Conservation (phyloP, 2,888 invertebrate species). For the Petrolisthes manimaculis region DNA sequence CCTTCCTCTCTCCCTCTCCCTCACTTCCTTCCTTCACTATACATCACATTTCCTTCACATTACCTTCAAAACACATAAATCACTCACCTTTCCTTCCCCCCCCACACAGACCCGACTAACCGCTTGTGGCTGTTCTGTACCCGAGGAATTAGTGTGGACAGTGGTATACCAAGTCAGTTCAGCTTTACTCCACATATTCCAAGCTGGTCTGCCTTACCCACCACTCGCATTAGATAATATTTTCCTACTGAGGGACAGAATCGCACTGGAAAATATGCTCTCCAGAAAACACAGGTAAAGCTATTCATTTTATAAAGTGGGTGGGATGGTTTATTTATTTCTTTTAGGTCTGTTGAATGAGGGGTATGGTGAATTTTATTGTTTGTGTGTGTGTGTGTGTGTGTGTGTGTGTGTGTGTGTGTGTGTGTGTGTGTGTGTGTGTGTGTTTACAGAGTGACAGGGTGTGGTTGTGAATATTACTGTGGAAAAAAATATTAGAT, state of each 20-base stretch:
- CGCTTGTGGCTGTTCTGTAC: conserved; percentile 43
- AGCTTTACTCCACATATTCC: conserved; percentile 47
- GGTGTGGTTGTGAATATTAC: background rate
- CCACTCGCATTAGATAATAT: conserved; percentile 59
- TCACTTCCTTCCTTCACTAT: too few species aligned
- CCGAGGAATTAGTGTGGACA: conserved; percentile 60
- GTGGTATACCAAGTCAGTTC: conserved; percentile 55
- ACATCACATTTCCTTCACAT: too few species aligned
- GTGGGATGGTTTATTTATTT: too few species aligned
- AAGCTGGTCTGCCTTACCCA: conserved; percentile 43
- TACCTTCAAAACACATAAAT: too few species aligned
- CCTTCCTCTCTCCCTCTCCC: too few species aligned
- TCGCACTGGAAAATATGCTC: conserved; percentile 60
- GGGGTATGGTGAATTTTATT: too few species aligned
- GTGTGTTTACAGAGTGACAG: too few species aligned
- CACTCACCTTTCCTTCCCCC: background rate
- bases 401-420: too few species aligned
- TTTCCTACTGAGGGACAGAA: conserved; percentile 54
- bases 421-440: too few species aligned
- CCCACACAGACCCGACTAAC: conserved; percentile 51
- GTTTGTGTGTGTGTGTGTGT: too few species aligned
- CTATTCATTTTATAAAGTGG: too few species aligned
- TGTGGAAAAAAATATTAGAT: background rate
- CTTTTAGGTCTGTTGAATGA: too few species aligned
- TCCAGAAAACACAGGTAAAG: conserved; percentile 60